Evolutionary conservation across 2,888 invertebrate species (phyloP), one percentile per base, ranked within the genome.

Genomic region (Petrophora chlorosata): DNA sequence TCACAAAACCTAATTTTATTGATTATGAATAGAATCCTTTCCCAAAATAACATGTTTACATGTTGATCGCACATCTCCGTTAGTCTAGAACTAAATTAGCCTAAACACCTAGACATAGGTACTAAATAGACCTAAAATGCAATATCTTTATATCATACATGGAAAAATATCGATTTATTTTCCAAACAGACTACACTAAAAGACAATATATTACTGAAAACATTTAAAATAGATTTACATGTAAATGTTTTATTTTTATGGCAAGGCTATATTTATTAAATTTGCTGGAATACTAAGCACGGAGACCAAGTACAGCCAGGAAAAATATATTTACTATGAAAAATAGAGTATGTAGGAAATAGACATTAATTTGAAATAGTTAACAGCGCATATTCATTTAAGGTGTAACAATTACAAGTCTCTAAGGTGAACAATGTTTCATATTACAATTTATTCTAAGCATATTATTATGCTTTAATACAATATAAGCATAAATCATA

Each of bases 91-190:
- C 26, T 7, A 17, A 32, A 41, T 26, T 25, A 25, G 10, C 9
- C 25, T 25, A 25, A n/a, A 42, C 22, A 16, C 8, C 19, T 33
- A 56, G 39, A 54, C 2, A 22, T 56, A 65, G 40, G 49, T 56
- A 49, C 49, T 54, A 61, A 47, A 36, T 42, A 56, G 50, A 65
- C 53, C 62, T 62, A 72, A 65, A 73, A 73, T 73, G 72, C 72
- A 73, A 53, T 48, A 62, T 35, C 46, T 50, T 48, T 44, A 49
- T 50, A 44, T 33, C 44, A 50, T 44, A 36, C 29, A 55, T 39
- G 29, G 34, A 38, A 45, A 46, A 48, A 54, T 32, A 54, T 25
- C 8, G n/a, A 46, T 54, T 45, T 38, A 58, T 59, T 57, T 56
- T 36, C 33, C 36, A 50, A 52, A 58, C 14, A 56, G 53, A 58